Conservation (phyloP, 2,888 invertebrate genomes). For the Acleris literana region DNA sequence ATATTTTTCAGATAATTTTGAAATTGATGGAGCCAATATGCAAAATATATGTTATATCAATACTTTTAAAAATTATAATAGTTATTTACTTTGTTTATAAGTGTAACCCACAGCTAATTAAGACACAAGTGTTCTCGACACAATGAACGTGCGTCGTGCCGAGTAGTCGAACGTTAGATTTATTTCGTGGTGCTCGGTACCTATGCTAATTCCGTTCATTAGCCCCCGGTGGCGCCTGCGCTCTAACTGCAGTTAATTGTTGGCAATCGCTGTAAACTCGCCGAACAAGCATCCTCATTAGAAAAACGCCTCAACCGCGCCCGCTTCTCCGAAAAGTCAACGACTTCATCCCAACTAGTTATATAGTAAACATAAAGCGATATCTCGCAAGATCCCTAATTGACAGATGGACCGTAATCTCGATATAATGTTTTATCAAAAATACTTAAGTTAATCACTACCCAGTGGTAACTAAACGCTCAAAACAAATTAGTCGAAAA, state of each 20-base stretch:
- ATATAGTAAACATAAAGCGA: slow-evolving; percentile 9
- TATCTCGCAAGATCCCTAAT: slow-evolving; percentile 14
- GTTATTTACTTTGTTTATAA: too few relatives aligned
- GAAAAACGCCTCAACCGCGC: slow-evolving; percentile 31
- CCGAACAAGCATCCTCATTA: slow-evolving; percentile 31
- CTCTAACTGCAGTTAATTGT: slow-evolving; percentile 35
- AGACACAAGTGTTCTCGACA: not conserved
- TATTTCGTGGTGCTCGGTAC: slow-evolving; percentile 25
- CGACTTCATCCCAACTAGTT: slow-evolving; percentile 11
- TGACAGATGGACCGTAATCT: slow-evolving; percentile 24
- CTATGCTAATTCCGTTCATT: slow-evolving; percentile 36
- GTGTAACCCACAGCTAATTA: too few relatives aligned
- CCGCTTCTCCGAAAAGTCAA: slow-evolving; percentile 17
- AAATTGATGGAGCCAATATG: too few relatives aligned
- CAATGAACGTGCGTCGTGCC: slow-evolving; percentile 1
- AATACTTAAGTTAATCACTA: slow-evolving; percentile 31
- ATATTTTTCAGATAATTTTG: too few relatives aligned
- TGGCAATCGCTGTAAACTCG: slow-evolving; percentile 32
- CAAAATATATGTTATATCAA: too few relatives aligned
- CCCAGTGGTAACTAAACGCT: slow-evolving; percentile 47
- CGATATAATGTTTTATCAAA: slow-evolving; percentile 11
- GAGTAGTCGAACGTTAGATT: slow-evolving; percentile 32
- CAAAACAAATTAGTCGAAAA: slow-evolving; percentile 61
- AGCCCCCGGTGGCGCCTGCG: slow-evolving; percentile 27
- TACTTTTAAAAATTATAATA: too few relatives aligned